Percentiles rank a stretch among this genome's conserved stretches.
Evolutionary conservation across 30 jellyfish, hydroid and myxozoan species (phyloP).

Genomic region (Chironex yamaguchii): DNA sequence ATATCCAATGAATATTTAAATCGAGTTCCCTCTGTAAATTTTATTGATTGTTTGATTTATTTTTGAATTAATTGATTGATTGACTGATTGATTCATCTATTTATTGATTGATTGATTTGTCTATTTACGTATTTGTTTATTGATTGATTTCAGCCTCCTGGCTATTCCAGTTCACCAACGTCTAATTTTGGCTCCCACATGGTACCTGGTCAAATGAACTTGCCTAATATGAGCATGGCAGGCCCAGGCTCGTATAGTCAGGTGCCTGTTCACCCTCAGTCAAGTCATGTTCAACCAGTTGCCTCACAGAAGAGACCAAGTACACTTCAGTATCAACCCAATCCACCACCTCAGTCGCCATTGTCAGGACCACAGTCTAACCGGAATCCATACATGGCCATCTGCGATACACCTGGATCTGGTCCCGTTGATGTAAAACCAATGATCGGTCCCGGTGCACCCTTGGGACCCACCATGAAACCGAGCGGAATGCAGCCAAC

Average conservation of each 20-base stretch:
- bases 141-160: slow-evolving; percentile 78
- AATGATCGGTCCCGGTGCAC: slow-evolving; percentile 71
- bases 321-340: slow-evolving; percentile 95
- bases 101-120: no score
- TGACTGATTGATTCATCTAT: not conserved
- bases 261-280: slow-evolving; percentile 97
- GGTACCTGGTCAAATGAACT: slow-evolving; percentile 78
- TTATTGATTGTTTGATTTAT: no score
- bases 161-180: slow-evolving; percentile 84
- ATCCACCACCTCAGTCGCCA: slow-evolving; percentile 63
- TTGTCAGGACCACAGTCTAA: slow-evolving; percentile 68
- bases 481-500: not conserved
- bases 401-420: slow-evolving; percentile 74
- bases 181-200: slow-evolving; percentile 74
- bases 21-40: no score
- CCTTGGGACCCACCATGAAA: slow-evolving; percentile 7
- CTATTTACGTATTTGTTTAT: not conserved
- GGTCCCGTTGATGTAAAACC: slow-evolving; percentile 94
- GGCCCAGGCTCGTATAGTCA: slow-evolving; percentile 78
- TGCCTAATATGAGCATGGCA: slow-evolving; percentile 81
- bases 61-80: no score
- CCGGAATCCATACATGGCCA: slow-evolving; percentile 79
- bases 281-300: slow-evolving; percentile 84
- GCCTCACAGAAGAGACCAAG: slow-evolving; percentile 94
- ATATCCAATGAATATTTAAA: no score